Conservation (phyloP, 2,797 vertebrate species). For the Pelochelys cantorii region DNA sequence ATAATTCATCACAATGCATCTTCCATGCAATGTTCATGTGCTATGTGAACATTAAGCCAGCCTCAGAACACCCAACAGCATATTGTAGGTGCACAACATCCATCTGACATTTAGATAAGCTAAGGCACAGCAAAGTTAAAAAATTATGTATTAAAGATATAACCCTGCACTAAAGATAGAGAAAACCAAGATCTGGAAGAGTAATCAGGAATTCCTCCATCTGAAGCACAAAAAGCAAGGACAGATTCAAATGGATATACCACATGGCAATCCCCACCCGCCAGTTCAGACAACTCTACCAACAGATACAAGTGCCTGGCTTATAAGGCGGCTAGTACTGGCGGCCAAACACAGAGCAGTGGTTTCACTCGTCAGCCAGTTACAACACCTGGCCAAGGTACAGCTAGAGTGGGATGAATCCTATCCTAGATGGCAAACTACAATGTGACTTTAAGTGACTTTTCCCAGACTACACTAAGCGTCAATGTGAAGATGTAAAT, state of each 20-base stretch:
- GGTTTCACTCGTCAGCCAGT: neutral
- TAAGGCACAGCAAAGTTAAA: neutral
- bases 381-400: neutral
- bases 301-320: neutral
- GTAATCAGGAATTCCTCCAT: neutral
- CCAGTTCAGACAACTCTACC: accelerated
- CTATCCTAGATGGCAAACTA: neutral
- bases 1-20: neutral
- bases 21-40: neutral
- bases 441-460: neutral
- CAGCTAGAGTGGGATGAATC: constrained; percentile 1
- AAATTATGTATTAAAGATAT: neutral
- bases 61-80: neutral
- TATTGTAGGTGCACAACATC: accelerated
- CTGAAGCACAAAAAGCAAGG: neutral
- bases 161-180: accelerated
- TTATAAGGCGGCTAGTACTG: neutral
- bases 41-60: neutral
- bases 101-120: neutral
- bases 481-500: neutral
- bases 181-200: neutral
- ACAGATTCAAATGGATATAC: neutral
- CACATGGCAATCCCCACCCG: neutral
- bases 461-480: constrained; percentile 8
- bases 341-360: neutral